These are phyloP conservation scores for Zaprionus capensis DNA, from an alignment of 1,140 invertebrate genomes.

Conservation along the genomic window DNA sequence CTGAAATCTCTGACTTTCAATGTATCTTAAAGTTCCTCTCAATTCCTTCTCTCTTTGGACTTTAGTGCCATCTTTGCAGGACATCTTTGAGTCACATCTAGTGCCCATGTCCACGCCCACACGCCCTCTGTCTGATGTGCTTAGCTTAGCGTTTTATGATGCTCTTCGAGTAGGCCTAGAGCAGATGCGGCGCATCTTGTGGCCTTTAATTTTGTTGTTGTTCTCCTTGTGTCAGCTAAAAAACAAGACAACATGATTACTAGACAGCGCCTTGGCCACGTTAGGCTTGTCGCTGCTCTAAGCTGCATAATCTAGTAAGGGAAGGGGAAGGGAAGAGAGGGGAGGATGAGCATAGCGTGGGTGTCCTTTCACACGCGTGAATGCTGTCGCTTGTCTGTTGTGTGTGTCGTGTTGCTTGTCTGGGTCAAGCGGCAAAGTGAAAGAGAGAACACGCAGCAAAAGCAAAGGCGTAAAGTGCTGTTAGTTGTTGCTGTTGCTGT, in stretches of 20 bases:
- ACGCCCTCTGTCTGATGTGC: slow-evolving; percentile 35
- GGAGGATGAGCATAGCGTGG: background rate
- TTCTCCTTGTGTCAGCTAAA: slow-evolving; percentile 72
- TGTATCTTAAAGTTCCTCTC: background rate
- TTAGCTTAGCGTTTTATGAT: slow-evolving; percentile 59
- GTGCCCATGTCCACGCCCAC: slow-evolving; percentile 2
- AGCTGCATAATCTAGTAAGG: slow-evolving; percentile 38
- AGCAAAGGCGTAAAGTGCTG: background rate
- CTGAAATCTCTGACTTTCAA: background rate
- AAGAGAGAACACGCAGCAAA: slow-evolving; percentile 30
- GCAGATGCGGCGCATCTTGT: slow-evolving; percentile 16
- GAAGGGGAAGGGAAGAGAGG: background rate
- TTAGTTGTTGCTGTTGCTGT: slow-evolving; percentile 7
- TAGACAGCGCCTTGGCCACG: slow-evolving; percentile 24
- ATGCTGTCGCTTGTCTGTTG: slow-evolving; percentile 26
- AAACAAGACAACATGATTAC: slow-evolving; percentile 38
- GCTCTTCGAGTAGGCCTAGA: slow-evolving; percentile 39
- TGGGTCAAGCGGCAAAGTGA: slow-evolving; percentile 69
- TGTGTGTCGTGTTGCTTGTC: slow-evolving; percentile 43
- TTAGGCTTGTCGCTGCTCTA: slow-evolving; percentile 16
- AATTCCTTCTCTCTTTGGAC: background rate
- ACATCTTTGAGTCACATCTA: slow-evolving; percentile 39
- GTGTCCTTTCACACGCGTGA: slow-evolving; percentile 26
- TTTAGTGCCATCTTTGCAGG: slow-evolving; percentile 39
- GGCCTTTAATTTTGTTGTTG: slow-evolving; percentile 37